Base-by-base conservation (phyloP, 2,888 invertebrate genomes). In the Marasmarcha lunaedactyla region DNA sequence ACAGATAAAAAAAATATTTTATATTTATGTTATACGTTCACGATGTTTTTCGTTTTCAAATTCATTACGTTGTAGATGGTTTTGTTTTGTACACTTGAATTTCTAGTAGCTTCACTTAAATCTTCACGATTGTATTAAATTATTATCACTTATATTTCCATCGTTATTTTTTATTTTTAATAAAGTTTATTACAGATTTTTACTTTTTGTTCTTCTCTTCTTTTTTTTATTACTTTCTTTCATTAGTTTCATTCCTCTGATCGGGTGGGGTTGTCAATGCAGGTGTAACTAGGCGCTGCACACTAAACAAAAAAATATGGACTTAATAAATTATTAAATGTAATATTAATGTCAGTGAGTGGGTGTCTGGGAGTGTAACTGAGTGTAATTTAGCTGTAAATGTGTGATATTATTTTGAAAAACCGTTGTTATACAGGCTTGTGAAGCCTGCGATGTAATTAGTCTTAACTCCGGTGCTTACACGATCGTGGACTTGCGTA, bases 381-480 rank as follows among this genome's bases (percentile, higher is more conserved):
- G 63, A 65, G 71, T 74, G 71, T 70, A 64, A 64, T 68, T 63
- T 70, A 71, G 73, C 70, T 76, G 70, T 76, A 71, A 66, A 76
- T 74, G 74, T 79, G 83, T 81, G 78, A 79, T 79, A 83, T 77
- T 77, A 76, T 76, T 77, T 79, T 71, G 61, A 70, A 65, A 69
- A 53, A 66, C 73, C 73, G 68, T 78, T 70, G 63, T 71, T 71
- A 61, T 34, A 4, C 13, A 14, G 78, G 79, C 79, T 81, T 79
- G 51, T 73, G 71, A 78, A 76, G 81, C 77, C 81, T 68, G 71
- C 73, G 57, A 72, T 78, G 77, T 79, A 77, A 68, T 74, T 76
- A 79, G 74, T 71, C 66, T 71, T 72, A 79, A 81, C 70, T 74
- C 72, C 79, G 77, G 83, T 83, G 83, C 83, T 83, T 83, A 78